Base-by-base conservation (phyloP, 2,113 vertebrate genomes). In the Xiphophorus maculatus region DNA sequence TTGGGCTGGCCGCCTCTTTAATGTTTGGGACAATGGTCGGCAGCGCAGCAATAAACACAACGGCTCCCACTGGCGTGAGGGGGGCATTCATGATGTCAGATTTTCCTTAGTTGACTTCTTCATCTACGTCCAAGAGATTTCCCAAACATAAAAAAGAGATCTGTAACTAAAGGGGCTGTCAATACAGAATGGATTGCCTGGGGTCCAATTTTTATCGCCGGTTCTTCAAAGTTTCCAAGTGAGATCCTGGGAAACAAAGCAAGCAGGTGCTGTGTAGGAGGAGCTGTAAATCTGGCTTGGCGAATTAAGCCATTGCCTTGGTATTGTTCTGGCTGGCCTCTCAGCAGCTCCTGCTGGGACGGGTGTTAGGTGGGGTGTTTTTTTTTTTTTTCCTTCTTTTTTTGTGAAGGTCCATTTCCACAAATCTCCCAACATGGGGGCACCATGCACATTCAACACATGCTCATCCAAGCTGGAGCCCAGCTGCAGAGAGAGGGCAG, bases 211-310 rank as follows among this genome's bases (percentile, higher is more conserved):
- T 84, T 86, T 84, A 89, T 89, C 81, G 81, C 81, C 80, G 61
- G 37, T 77, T 76, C 81, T 88, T 83, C 17, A 85, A 81, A 74
- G 82, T 90, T 86, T 88, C 79, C n/a, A 28, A 79, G 70, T 68
- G 66, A 86, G 80, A 83, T 88, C 88, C 89, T 75, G 79, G 77
- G 83, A 92, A 90, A 94, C 91, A 91, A 93, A 91, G 88, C 40
- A 61, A 84, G 90, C 92, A 92, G 92, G 91, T 93, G 92, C 88
- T 91, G 89, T 68, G 87, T 84, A 89, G 92, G 87, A 88, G 85
- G 88, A 82, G 89, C 88, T 75, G 88, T 93, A 90, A 91, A 93
- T 94, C 90, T 88, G 86, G 82, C 82, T 85, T 72, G 81, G 77
- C 54, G 80, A 90, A 93, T 92, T 84, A 88, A 92, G 87, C 87